Percentiles rank a stretch among this genome's conserved stretches.
phyloP scores from a whole-genome alignment of 1,140 invertebrate species.

The Drosophila prosaltans region DNA sequence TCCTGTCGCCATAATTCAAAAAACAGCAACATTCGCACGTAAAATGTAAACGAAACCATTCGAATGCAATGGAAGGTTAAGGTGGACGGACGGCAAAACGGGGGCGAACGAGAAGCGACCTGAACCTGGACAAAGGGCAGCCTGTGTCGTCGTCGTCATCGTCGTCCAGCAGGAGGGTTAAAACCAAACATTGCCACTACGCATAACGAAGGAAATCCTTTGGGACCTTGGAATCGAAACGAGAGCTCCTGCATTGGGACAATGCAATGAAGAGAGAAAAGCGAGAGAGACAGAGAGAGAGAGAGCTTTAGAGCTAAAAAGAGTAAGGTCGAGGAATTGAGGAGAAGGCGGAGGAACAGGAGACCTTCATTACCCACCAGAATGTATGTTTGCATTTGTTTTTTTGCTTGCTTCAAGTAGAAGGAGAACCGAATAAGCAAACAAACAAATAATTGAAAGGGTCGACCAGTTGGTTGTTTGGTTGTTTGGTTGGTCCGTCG shows the following conservation, averaged over 20 bases:
- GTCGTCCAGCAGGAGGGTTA: conserved; percentile 54
- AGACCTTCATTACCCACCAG: conserved; percentile 59
- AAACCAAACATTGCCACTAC: conserved; percentile 68
- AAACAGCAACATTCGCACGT: conserved; percentile 81
- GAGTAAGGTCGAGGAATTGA: not conserved
- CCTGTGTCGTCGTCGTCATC: conserved; percentile 27
- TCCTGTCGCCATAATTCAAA: conserved; percentile 81
- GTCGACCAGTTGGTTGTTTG: conserved; percentile 46
- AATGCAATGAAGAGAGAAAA: conserved; percentile 37
- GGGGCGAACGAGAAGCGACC: conserved; percentile 33
- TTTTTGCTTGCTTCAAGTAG: conserved; percentile 22
- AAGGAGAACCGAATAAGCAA: conserved; percentile 29
- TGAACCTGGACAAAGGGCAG: conserved; percentile 77
- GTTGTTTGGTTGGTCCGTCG: conserved; percentile 55
- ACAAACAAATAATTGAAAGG: conserved; percentile 78
- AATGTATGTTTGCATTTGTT: conserved; percentile 75
- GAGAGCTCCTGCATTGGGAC: conserved; percentile 39
- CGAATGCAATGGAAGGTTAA: conserved; percentile 52
- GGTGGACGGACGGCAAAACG: not conserved
- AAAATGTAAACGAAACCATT: conserved; percentile 81
- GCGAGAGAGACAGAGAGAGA: conserved; percentile 7
- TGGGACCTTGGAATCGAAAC: conserved; percentile 66
- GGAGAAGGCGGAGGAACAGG: not conserved
- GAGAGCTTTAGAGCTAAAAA: not conserved
- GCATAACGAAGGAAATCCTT: conserved; percentile 80